Evolutionary conservation across 2,113 vertebrate species (phyloP).

Genomic region (Sinocyclocheilus grahami): DNA sequence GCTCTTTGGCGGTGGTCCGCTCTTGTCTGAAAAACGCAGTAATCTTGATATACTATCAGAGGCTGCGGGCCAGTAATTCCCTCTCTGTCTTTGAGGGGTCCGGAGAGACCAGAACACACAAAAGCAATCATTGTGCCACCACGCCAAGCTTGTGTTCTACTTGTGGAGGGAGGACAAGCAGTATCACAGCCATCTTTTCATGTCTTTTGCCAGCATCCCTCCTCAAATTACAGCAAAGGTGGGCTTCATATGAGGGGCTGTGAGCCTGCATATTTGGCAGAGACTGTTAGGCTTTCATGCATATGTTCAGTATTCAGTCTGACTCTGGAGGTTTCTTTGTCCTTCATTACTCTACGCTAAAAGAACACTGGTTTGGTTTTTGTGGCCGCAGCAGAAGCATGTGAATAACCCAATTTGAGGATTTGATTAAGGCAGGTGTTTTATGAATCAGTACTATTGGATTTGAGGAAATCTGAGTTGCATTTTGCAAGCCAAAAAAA

Average conservation of each 20-base stretch:
- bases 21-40: constrained; percentile 61
- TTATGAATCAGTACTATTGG: constrained; percentile 7
- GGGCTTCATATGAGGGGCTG: constrained; percentile 64
- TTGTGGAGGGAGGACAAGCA: constrained; percentile 50
- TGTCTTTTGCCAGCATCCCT: constrained; percentile 67
- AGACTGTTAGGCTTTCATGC: constrained; percentile 55
- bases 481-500: constrained; percentile 5
- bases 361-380: constrained; percentile 19
- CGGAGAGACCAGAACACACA: constrained; percentile 65
- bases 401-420: constrained; percentile 49
- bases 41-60: constrained; percentile 71
- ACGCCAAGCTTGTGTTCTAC: constrained; percentile 60
- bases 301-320: constrained; percentile 42
- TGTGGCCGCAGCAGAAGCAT: constrained; percentile 3
- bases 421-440: constrained; percentile 38
- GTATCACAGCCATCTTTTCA: constrained; percentile 70
- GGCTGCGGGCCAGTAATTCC: constrained; percentile 66
- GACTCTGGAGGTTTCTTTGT: constrained; percentile 32
- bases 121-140: constrained; percentile 68
- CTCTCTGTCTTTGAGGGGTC: constrained; percentile 64
- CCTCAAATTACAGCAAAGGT: constrained; percentile 72
- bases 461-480: neutral
- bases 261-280: constrained; percentile 66
- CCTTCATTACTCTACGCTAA: constrained; percentile 26
- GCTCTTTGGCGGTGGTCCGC: constrained; percentile 61